Base-by-base conservation (phyloP, 2,113 vertebrate genomes). In the Maccullochella peelii region DNA sequence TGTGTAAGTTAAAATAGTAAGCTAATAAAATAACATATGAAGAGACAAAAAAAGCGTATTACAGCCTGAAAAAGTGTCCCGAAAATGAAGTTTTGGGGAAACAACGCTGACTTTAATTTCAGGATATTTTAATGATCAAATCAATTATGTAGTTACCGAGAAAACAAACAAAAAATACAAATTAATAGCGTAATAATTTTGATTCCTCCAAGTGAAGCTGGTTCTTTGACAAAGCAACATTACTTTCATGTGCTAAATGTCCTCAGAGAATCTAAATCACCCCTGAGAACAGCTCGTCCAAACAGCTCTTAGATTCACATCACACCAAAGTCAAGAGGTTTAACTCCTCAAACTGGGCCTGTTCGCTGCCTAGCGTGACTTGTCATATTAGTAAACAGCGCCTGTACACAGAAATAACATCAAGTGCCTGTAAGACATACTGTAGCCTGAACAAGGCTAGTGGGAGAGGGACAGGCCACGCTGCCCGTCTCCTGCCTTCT, bases 361-460 rank as follows among this genome's bases (percentile, higher is more conserved):
- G 44, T 54, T n/a, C 12, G 7, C 47, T 44, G 49, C 78, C 1
- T 2, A 11, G n/a, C 21, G 0, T 5, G 6, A 4, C 15, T 58
- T 2, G 44, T 42, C 47, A 47, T 30, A 61, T 80, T 83, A 8
- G 62, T 81, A 44, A 86, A 86, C 77, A 44, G 50, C 9, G 1
- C 8, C 50, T 12, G 27, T 14, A n/a, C 23, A 55, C 68, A 79
- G 54, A 79, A 82, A 84, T 82, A 87, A 68, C 73, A 71, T 0
- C 40, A 14, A 62, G 57, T 8, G 55, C 8, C 25, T 44, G 15
- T 65, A 23, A 50, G 44, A 67, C 15, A 25, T n/a, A 21, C 57
- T 54, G 79, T 50, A 38, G 61, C 49, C 71, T 21, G 27, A 58
- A 77, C 70, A 27, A 62, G 66, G 67, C 63, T 58, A 18, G 57